phyloP scores from a whole-genome alignment of 2,113 vertebrate genomes.

The Pyrgilauda ruficollis region DNA sequence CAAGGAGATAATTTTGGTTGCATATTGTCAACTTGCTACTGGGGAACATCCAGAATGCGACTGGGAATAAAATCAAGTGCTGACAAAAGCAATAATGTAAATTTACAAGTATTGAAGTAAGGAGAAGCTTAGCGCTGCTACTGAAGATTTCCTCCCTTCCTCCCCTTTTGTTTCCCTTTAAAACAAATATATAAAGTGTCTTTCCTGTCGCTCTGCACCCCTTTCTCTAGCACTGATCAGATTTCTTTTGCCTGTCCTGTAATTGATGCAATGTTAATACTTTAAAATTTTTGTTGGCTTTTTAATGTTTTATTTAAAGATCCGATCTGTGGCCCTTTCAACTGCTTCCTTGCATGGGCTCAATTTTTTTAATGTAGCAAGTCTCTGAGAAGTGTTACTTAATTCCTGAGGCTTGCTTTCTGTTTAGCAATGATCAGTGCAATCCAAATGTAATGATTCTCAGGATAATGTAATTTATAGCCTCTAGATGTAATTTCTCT shows the following conservation, averaged over 20 bases:
- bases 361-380: neutral
- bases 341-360: neutral
- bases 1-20: neutral
- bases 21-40: neutral
- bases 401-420: neutral
- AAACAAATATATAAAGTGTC: neutral
- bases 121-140: neutral
- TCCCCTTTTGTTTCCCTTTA: neutral
- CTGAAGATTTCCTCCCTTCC: neutral
- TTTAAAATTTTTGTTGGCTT: neutral
- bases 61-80: neutral
- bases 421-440: neutral
- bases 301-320: neutral
- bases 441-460: neutral
- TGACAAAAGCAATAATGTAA: neutral
- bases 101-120: neutral
- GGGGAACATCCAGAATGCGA: neutral
- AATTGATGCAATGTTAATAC: neutral
- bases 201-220: neutral
- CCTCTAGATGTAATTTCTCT: neutral
- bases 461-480: neutral
- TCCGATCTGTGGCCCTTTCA: neutral
- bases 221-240: neutral
- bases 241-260: neutral
- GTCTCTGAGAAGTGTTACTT: neutral